Evolutionary conservation across 2,113 vertebrate species (phyloP).

Genomic region (Fregata magnificens): DNA sequence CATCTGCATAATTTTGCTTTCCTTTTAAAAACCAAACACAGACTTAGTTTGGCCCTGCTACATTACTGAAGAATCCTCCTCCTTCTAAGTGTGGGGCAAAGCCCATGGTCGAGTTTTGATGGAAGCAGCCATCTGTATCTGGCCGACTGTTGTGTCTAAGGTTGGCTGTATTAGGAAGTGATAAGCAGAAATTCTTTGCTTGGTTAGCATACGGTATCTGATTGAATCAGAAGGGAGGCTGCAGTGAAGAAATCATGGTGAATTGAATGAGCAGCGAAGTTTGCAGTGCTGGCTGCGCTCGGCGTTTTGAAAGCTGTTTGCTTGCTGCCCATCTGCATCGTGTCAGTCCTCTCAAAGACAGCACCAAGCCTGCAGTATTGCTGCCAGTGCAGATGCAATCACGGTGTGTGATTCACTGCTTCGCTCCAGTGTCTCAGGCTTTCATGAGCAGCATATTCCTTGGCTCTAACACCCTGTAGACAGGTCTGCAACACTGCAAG

Average conservation of each 20-base stretch:
- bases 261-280: not conserved
- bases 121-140: not conserved
- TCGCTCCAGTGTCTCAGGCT: not conserved
- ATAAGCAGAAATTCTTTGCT: not conserved
- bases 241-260: not conserved
- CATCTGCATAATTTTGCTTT: conserved; percentile 72
- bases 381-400: not conserved
- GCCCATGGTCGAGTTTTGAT: not conserved
- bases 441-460: not conserved
- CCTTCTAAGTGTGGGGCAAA: not conserved
- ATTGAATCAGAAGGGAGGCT: not conserved
- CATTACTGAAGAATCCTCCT: conserved; percentile 14
- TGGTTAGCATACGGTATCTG: not conserved
- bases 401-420: not conserved
- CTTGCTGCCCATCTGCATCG: not conserved
- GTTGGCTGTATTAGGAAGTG: not conserved
- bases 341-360: not conserved
- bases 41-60: conserved; percentile 23
- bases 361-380: not conserved
- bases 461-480: not conserved
- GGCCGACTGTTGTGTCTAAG: conserved; percentile 8
- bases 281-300: not conserved
- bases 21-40: conserved; percentile 61
- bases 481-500: not conserved
- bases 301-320: not conserved